Evolutionary conservation across 2,113 vertebrate genomes (phyloP), one percentile per base, ranked within the genome.

Genomic region (Bungarus multicinctus): DNA sequence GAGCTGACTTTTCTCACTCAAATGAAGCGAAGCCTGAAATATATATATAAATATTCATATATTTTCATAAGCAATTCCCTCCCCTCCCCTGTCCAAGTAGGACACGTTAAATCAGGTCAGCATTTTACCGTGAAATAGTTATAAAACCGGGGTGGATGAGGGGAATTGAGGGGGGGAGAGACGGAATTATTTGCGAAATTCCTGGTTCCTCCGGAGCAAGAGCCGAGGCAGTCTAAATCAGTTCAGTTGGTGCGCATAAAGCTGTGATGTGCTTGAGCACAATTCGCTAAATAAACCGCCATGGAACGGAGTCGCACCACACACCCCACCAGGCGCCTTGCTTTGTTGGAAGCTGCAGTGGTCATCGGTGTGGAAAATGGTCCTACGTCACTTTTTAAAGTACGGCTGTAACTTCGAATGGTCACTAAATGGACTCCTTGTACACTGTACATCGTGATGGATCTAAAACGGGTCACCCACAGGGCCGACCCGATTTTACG

Each of bases 71-170:
- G n/a, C 34, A 39, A 39, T 74, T 74, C 16, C 4, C 7, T 6
- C 14, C 53, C 60, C 3, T n/a, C 87, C 11, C 12, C 90, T 58
- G 93, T 88, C 95, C 96, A 94, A 91, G 87, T 86, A 86, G 89
- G 94, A 64, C 92, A 89, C 81, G 92, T 92, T 90, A 52, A 89
- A 92, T 43, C 88, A 92, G 91, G 91, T 60, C 93, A 92, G 93
- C 88, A 3, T 81, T 87, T 91, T 69, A 23, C 90, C n/a, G 81
- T 64, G 16, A 87, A 89, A 85, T 94, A 88, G 91, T 93, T 91
- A 89, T 50, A 45, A 90, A 81, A 86, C 14, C n/a, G 30, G 50
- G 18, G 57, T 25, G 57, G 23, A 11, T 0, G 22, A 2, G 25
- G 53, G 90, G 39, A 39, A 89, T 16, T 50, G 4, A 23, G 87